phyloP scores from a whole-genome alignment of 2,797 vertebrate species.

The Anguilla obscura region DNA sequence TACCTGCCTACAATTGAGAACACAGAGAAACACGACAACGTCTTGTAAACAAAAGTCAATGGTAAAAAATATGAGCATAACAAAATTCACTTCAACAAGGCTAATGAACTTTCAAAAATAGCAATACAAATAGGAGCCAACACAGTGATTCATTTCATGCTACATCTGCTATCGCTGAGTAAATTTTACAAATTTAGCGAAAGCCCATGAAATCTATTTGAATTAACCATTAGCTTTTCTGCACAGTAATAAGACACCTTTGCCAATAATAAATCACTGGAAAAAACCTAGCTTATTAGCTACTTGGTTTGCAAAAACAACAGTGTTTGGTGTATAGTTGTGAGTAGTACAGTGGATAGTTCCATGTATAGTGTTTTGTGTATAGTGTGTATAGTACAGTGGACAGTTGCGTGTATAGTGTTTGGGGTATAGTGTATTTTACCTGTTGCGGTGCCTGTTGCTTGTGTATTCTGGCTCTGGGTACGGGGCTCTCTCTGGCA shows the following conservation, averaged over 20 bases:
- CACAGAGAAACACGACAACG: too few relatives aligned
- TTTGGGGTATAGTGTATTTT: background rate
- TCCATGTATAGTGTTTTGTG: background rate
- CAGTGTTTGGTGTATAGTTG: background rate
- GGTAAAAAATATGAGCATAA: too few relatives aligned
- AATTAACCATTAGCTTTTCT: background rate
- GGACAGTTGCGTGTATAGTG: background rate
- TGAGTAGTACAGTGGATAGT: background rate
- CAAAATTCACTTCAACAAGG: too few relatives aligned
- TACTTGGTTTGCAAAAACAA: background rate
- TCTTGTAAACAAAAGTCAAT: too few relatives aligned
- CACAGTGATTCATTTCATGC: background rate
- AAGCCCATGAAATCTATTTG: background rate
- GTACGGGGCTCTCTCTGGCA: conserved; percentile 78
- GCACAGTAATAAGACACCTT: background rate
- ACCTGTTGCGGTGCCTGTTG: conserved; percentile 74
- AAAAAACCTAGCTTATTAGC: background rate
- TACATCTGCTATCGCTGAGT: background rate
- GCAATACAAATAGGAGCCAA: background rate
- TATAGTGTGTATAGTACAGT: background rate
- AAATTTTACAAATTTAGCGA: background rate
- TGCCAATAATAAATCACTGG: background rate
- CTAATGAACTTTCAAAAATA: background rate
- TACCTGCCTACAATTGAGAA: too few relatives aligned
- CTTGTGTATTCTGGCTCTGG: conserved; percentile 75